Evolutionary conservation across 2,113 vertebrate genomes (phyloP), one percentile per base, ranked within the genome.

Genomic region (Megaceryle maxima): DNA sequence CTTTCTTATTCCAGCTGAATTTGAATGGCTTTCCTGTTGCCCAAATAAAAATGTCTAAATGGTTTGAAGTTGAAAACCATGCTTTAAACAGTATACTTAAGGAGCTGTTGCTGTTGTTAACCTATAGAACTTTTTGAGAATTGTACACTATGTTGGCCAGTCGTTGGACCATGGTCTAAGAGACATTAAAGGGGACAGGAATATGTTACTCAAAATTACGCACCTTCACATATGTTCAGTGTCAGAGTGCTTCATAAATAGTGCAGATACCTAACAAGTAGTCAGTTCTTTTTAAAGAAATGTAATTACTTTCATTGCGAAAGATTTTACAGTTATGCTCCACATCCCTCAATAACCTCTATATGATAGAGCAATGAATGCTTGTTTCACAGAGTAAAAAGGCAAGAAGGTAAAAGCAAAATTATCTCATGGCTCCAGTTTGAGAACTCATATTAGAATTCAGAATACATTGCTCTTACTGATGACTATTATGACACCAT

Each of bases 1-100:
- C 94, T 87, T 91, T 95, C 83, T 91, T 92, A 94, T 90, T 96
- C 90, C 90, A 94, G 80, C 39, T 91, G 76, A 93, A 95, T 96
- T 68, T 95, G 88, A 95, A 88, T 57, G 9, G 73, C 64, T 94
- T 95, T 97, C 66, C 73, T 93, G 86, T 88, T 91, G 73, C 88
- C 57, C 63, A 64, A 12, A 87, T 79, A 60, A 83, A 95, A 96
- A 90, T 64, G 72, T 43, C 72, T 86, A 51, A 83, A 90, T 35
- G 48, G 46, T 80, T 66, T 83, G 77, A 92, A 90, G 75, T 70
- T 83, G 51, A 80, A 96, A 94, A 37, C 16, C 35, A 11, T 44
- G 39, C 48, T 72, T 95, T 90, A 78, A 74, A 87, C 62, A 25
- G 46, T 57, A 64, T 37, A 77, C 59, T 59, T 86, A 80, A 67